Percentiles rank a stretch among this genome's conserved stretches.
phyloP scores from a whole-genome alignment of 1,140 invertebrate species.

The Drosophila chauvacae region DNA sequence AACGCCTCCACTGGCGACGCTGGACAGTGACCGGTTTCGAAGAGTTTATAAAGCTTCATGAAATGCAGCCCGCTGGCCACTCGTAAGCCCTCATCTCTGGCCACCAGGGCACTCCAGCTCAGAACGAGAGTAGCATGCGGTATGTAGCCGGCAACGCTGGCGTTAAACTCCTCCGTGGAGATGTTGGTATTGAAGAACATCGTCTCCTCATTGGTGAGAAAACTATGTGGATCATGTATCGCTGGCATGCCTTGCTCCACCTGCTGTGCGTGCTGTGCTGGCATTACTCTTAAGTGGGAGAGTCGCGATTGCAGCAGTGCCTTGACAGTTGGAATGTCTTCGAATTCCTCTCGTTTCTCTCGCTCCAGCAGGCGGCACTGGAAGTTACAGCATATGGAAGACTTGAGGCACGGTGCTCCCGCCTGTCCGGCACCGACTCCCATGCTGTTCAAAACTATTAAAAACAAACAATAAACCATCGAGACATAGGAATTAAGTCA shows the following conservation, averaged over 20 bases:
- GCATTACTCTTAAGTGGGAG: conserved; percentile 60
- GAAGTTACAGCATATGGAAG: conserved; percentile 66
- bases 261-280: conserved; percentile 48
- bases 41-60: conserved; percentile 74
- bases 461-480: not conserved
- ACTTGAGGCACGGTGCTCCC: conserved; percentile 67
- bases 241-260: conserved; percentile 52
- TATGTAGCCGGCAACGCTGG: conserved; percentile 58
- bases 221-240: conserved; percentile 66
- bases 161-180: conserved; percentile 80
- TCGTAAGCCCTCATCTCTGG: conserved; percentile 51
- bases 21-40: conserved; percentile 67
- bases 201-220: conserved; percentile 78
- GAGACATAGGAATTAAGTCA: no score
- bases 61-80: conserved; percentile 75
- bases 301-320: conserved; percentile 62
- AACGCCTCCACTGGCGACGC: conserved; percentile 24
- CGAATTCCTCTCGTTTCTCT: conserved; percentile 23
- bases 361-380: conserved; percentile 61
- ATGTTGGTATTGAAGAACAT: conserved; percentile 75
- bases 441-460: conserved; percentile 75
- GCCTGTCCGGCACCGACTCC: conserved; percentile 62
- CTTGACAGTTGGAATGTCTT: conserved; percentile 52
- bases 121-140: conserved; percentile 74
- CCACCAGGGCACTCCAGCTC: conserved; percentile 72